Evolutionary conservation across 2,113 vertebrate genomes (phyloP).

Genomic region (Sterrhoptilus dennistouni): DNA sequence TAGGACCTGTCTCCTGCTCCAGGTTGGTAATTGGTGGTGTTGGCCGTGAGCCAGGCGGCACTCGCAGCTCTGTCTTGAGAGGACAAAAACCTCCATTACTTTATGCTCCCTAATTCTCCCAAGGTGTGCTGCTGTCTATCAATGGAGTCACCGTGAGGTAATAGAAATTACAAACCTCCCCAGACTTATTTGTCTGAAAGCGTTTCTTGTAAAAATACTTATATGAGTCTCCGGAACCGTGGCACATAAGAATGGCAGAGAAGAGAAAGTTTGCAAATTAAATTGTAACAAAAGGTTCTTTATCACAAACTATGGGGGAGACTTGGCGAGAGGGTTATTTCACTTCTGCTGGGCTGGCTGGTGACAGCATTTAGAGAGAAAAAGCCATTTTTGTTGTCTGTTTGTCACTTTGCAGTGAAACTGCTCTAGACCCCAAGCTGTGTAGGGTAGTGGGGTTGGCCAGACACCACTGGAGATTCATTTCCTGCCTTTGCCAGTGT

Average conservation of each 20-base stretch:
- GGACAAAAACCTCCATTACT: slow-evolving; percentile 65
- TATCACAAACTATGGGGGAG: background rate
- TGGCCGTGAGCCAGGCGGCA: slow-evolving; percentile 30
- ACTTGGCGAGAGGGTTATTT: background rate
- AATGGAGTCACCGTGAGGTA: slow-evolving; percentile 64
- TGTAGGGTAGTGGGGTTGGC: background rate
- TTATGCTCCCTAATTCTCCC: slow-evolving; percentile 45
- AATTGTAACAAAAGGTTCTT: slow-evolving; percentile 47
- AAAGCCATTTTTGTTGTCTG: background rate
- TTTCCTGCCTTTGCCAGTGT: background rate
- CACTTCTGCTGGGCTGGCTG: background rate
- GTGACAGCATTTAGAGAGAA: background rate
- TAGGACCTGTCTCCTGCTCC: slow-evolving; percentile 40
- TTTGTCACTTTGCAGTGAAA: background rate
- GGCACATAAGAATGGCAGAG: slow-evolving; percentile 21
- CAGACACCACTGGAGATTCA: fast-evolving
- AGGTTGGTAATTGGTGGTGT: slow-evolving; percentile 54
- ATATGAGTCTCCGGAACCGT: background rate
- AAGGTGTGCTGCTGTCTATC: slow-evolving; percentile 63
- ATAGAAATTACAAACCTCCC: slow-evolving; percentile 63
- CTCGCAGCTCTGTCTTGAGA: slow-evolving; percentile 8
- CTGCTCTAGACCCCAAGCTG: background rate
- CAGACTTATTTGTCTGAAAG: slow-evolving; percentile 70
- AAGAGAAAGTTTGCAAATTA: slow-evolving; percentile 41
- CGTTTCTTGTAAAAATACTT: slow-evolving; percentile 67